phyloP scores from a whole-genome alignment of 2,888 invertebrate genomes.

The Campopleginae sp. region DNA sequence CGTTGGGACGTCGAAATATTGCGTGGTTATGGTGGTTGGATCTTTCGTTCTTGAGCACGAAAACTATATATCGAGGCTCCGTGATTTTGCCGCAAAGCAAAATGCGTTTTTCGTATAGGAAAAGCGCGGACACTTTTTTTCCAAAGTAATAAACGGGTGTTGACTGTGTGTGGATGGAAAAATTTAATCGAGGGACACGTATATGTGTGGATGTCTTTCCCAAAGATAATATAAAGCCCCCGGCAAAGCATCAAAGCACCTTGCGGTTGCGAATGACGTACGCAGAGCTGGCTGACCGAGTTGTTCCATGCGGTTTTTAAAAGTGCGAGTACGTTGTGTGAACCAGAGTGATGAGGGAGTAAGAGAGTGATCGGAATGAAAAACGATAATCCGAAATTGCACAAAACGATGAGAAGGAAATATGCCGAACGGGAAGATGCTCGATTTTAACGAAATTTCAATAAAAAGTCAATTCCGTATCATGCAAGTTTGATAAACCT shows the following conservation, averaged over 20 bases:
- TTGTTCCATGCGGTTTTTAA: not conserved
- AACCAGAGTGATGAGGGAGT: not conserved
- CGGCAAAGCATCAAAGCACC: slow-evolving; percentile 63
- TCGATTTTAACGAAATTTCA: not conserved
- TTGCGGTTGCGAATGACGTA: slow-evolving; percentile 26
- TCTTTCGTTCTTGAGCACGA: not conserved
- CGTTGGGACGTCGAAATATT: not conserved
- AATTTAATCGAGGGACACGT: not conserved
- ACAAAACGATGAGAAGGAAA: not conserved
- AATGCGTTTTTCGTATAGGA: not conserved
- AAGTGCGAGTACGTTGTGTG: slow-evolving; percentile 1
- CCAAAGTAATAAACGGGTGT: not conserved
- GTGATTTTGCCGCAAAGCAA: not conserved
- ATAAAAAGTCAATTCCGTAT: too few species aligned
- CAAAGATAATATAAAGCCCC: slow-evolving; percentile 58
- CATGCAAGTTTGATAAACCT: too few species aligned
- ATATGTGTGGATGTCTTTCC: slow-evolving; percentile 3
- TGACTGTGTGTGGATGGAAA: not conserved
- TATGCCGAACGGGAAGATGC: not conserved
- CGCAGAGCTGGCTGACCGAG: not conserved
- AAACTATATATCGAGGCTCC: not conserved
- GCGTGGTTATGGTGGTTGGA: not conserved
- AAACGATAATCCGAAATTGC: not conserved
- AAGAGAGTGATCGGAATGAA: not conserved
- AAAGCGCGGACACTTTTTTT: not conserved